Conservation (phyloP, 1,140 invertebrate genomes). For the Metaphire vulgaris region DNA sequence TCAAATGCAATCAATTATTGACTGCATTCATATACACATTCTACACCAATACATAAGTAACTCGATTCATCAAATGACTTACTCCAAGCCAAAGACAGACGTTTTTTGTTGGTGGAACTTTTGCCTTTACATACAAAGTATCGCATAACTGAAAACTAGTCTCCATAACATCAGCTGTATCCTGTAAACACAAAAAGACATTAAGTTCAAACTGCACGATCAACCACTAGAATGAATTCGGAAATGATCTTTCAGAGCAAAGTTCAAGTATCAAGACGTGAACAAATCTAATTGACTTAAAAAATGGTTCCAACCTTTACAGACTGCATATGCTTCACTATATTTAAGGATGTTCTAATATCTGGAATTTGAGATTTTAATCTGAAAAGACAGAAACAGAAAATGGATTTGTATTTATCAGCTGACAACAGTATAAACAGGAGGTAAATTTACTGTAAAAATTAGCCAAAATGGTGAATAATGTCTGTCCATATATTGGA, state of each 20-base stretch:
- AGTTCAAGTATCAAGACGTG: background rate
- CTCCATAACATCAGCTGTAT: conserved; percentile 60
- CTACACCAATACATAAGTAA: too few relatives aligned
- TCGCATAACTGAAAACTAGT: conserved; percentile 90
- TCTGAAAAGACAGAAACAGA: too few relatives aligned
- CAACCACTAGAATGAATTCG: too few relatives aligned
- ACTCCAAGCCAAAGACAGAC: conserved; percentile 92
- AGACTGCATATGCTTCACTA: conserved; percentile 78
- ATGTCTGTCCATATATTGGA: too few relatives aligned
- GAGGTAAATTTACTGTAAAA: too few relatives aligned
- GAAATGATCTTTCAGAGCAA: background rate
- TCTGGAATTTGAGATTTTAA: conserved; percentile 86
- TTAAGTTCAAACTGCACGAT: too few relatives aligned
- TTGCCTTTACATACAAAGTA: conserved; percentile 85
- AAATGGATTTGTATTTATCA: conserved; percentile 25
- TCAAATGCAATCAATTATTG: too few relatives aligned
- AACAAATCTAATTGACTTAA: conserved; percentile 5
- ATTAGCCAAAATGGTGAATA: too few relatives aligned
- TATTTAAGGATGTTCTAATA: conserved; percentile 79
- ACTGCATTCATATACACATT: too few relatives aligned
- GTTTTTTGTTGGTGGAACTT: conserved; percentile 79
- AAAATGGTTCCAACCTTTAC: conserved; percentile 61
- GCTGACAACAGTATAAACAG: too few relatives aligned
- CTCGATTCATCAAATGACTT: too few relatives aligned
- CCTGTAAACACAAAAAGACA: too few relatives aligned